Evolutionary conservation across 2,797 vertebrate species (phyloP).

Genomic region (Morelia viridis): DNA sequence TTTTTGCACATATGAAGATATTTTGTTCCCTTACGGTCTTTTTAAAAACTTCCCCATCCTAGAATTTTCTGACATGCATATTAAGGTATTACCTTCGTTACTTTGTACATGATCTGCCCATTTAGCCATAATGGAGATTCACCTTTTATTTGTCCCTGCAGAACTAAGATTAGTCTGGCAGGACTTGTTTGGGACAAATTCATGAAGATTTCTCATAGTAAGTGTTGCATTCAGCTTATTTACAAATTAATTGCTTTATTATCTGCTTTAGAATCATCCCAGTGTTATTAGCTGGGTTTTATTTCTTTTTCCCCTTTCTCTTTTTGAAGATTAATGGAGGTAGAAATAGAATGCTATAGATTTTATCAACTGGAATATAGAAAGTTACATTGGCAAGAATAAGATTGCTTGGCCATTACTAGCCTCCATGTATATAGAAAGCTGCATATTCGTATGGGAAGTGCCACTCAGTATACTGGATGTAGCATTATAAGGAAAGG

Average conservation of each 20-base stretch:
- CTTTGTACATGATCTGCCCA: background rate
- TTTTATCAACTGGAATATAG: background rate
- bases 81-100: background rate
- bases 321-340: background rate
- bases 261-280: background rate
- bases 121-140: background rate
- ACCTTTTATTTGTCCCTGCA: background rate
- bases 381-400: background rate
- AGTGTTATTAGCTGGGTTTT: background rate
- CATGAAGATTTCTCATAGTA: background rate
- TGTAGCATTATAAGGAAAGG: background rate
- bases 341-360: background rate
- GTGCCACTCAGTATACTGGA: background rate
- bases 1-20: background rate
- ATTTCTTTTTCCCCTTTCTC: rapidly evolving
- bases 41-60: background rate
- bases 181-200: background rate
- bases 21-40: background rate
- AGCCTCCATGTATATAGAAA: background rate
- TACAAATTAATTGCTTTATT: background rate
- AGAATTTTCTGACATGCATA: background rate
- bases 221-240: background rate
- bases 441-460: background rate
- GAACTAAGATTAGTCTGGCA: background rate
- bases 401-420: background rate